Evolutionary conservation across 2,888 invertebrate genomes (phyloP), one percentile per base, ranked within the genome.

Genomic region (Mycalesis mineus): DNA sequence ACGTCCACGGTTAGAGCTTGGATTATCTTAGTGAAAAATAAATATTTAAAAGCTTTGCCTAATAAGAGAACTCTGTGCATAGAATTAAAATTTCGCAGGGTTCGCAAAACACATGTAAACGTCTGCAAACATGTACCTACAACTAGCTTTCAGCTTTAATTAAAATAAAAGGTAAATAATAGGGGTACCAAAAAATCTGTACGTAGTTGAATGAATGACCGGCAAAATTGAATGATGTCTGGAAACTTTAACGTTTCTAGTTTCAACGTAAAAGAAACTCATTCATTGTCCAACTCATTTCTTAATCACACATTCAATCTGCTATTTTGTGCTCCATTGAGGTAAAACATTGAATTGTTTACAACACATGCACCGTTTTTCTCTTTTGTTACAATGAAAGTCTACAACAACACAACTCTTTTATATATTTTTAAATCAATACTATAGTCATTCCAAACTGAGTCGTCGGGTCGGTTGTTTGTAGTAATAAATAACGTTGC

Each of bases 161-260:
- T 31, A 31, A 29, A 14, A 29, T 13, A 29, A 29, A 41, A 22
- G 17, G 41, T 22, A 22, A 22, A 22, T 22, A 17, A 22, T 41
- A 9, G 4, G 28, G 42, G 44, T 3, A 44, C 28, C n/a, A 11
- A 36, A 44, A 44, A 29, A 29, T 44, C 29, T 13, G 28, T 44
- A 44, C 44, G n/a, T 36, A 36, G 36, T 36, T 36, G 68, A 70
- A 74, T 73, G 76, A 80, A 81, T 74, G 68, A 70, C 63, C 67
- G 68, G 67, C 64, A 61, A 68, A 78, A 77, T 77, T 71, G 67
- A 73, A 76, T 73, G 74, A 73, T 66, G 84, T 84, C 83, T 84
- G 83, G 75, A 78, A 83, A 84, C 73, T 86, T 84, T 68, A 62
- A 60, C 61, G 62, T 71, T 71, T 72, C 65, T 66, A 70, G 64